phyloP scores from a whole-genome alignment of 2,888 invertebrate genomes.

The Melanargia galathea region DNA sequence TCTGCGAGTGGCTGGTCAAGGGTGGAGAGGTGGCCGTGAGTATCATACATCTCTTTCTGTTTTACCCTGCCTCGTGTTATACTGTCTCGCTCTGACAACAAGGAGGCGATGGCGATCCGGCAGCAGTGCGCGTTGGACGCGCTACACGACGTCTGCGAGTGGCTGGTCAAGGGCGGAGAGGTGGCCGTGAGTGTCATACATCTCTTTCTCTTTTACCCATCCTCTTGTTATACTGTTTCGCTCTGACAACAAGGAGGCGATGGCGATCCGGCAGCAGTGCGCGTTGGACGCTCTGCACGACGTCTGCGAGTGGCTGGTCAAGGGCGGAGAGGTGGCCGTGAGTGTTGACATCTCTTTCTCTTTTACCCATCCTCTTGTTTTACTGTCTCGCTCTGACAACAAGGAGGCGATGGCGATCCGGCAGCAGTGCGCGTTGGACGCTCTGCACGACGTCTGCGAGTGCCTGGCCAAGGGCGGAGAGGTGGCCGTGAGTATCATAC shows the following conservation, averaged over 20 bases:
- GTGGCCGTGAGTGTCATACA: slow-evolving; percentile 91
- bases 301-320: slow-evolving; percentile 95
- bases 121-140: slow-evolving; percentile 97
- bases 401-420: slow-evolving; percentile 85
- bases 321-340: slow-evolving; percentile 96
- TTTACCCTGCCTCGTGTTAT: slow-evolving; percentile 83
- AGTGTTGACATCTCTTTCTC: slow-evolving; percentile 53
- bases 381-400: neutral
- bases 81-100: neutral
- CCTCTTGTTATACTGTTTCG: neutral
- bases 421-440: slow-evolving; percentile 94
- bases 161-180: slow-evolving; percentile 95
- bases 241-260: neutral
- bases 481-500: slow-evolving; percentile 88
- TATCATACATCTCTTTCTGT: slow-evolving; percentile 86
- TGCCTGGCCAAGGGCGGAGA: too few species aligned
- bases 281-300: slow-evolving; percentile 97
- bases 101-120: slow-evolving; percentile 85
- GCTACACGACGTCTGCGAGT: slow-evolving; percentile 95
- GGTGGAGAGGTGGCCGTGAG: slow-evolving; percentile 96
- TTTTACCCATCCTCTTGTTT: neutral
- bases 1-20: slow-evolving; percentile 96
- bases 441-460: slow-evolving; percentile 96
- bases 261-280: slow-evolving; percentile 94
- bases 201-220: neutral